Conservation (phyloP, 2,113 vertebrate genomes). For the Procavia capensis region DNA sequence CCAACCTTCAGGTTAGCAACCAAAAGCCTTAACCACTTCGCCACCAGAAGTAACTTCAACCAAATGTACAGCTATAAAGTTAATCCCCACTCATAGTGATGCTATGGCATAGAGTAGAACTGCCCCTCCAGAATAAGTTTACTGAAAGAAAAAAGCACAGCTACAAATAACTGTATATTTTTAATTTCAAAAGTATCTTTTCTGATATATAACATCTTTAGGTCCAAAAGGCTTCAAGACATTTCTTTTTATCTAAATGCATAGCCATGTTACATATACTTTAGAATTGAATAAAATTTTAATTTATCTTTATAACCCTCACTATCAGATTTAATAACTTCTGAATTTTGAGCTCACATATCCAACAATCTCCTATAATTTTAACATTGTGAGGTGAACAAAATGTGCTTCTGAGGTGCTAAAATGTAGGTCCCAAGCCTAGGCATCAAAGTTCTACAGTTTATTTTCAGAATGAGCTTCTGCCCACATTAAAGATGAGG, state of each 20-base stretch:
- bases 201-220: neutral
- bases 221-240: neutral
- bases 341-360: neutral
- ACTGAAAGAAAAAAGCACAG: neutral
- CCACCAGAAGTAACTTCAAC: too few species aligned
- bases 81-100: too few species aligned
- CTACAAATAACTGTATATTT: neutral
- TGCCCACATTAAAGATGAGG: neutral
- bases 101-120: too few species aligned
- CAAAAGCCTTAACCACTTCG: too few species aligned
- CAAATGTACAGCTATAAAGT: too few species aligned
- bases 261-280: neutral
- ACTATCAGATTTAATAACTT: neutral
- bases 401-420: neutral
- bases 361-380: neutral
- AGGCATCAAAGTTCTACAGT: neutral
- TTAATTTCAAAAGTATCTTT: conserved; percentile 13
- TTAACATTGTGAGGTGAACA: neutral
- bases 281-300: neutral
- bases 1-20: too few species aligned
- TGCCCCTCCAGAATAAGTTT: neutral
- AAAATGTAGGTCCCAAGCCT: neutral
- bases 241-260: neutral
- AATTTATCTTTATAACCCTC: neutral
- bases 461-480: neutral